phyloP scores from a whole-genome alignment of 2,113 vertebrate genomes.

The Ophiodon elongatus region DNA sequence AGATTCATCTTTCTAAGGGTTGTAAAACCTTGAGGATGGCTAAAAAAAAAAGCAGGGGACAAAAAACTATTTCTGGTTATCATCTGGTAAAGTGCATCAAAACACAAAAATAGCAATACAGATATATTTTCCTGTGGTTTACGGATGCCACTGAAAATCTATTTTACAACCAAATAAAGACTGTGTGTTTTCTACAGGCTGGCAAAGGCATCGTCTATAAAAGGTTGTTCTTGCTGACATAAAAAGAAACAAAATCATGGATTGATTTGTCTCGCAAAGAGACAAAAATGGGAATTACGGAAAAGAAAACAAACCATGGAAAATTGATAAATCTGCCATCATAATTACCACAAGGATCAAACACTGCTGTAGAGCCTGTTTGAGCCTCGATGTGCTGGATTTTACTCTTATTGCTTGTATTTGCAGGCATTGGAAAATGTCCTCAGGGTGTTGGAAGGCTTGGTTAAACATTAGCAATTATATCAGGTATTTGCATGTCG shows the following conservation, averaged over 20 bases:
- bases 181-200: background rate
- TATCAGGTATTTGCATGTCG: background rate
- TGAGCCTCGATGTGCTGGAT: background rate
- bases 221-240: conserved; percentile 1
- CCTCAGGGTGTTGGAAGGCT: background rate
- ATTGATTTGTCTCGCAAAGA: conserved; percentile 19
- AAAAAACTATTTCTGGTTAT: background rate
- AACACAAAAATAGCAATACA: conserved; percentile 10
- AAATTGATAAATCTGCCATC: conserved; percentile 25
- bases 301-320: conserved; percentile 16
- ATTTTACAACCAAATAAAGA: conserved; percentile 19
- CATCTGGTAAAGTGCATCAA: conserved; percentile 6
- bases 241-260: conserved; percentile 24
- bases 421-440: background rate
- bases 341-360: conserved; percentile 44
- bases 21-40: background rate
- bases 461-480: background rate
- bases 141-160: background rate
- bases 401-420: background rate
- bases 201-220: background rate
- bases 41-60: background rate
- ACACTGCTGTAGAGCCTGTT: background rate
- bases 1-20: background rate
- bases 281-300: conserved; percentile 36
- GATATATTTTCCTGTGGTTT: background rate